Percentiles rank a stretch among this genome's conserved stretches.
These are phyloP conservation scores for Crepidodera aurea DNA, from an alignment of 2,888 invertebrate genomes.

Conservation along the genomic window DNA sequence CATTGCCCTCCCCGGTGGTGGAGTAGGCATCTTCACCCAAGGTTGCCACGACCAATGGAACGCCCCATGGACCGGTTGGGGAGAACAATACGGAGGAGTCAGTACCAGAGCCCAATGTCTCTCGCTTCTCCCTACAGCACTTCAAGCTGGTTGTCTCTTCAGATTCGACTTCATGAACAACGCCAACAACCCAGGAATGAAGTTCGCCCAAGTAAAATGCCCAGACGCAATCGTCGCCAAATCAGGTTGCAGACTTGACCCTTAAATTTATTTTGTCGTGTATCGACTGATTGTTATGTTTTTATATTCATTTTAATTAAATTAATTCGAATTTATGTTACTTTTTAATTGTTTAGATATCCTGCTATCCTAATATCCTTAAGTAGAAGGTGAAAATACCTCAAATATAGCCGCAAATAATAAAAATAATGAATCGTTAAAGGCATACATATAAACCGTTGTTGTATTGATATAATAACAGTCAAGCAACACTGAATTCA, in stretches of 20 bases:
- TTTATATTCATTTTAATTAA: background rate
- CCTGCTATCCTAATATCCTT: background rate
- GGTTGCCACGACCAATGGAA: slow-evolving; percentile 43
- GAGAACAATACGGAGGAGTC: slow-evolving; percentile 42
- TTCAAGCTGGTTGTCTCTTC: slow-evolving; percentile 39
- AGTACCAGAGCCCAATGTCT: slow-evolving; percentile 34
- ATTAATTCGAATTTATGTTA: background rate
- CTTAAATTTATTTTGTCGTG: too few relatives aligned
- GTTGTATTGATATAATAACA: too few relatives aligned
- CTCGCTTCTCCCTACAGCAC: slow-evolving; percentile 30
- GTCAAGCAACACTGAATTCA: too few relatives aligned
- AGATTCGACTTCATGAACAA: slow-evolving; percentile 41
- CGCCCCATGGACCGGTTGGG: slow-evolving; percentile 40
- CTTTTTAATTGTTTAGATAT: background rate
- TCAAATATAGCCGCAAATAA: too few relatives aligned
- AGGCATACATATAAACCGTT: too few relatives aligned
- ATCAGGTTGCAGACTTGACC: slow-evolving; percentile 22
- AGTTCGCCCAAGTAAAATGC: slow-evolving; percentile 38
- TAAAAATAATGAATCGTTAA: too few relatives aligned
- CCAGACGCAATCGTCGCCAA: slow-evolving; percentile 35
- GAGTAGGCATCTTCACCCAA: slow-evolving; percentile 41
- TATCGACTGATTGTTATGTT: too few relatives aligned
- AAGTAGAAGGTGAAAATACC: background rate
- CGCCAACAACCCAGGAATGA: slow-evolving; percentile 38
- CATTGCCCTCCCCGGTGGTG: slow-evolving; percentile 32